Conservation (phyloP, 23 tunicate species). For the Botrylloides violaceus region DNA sequence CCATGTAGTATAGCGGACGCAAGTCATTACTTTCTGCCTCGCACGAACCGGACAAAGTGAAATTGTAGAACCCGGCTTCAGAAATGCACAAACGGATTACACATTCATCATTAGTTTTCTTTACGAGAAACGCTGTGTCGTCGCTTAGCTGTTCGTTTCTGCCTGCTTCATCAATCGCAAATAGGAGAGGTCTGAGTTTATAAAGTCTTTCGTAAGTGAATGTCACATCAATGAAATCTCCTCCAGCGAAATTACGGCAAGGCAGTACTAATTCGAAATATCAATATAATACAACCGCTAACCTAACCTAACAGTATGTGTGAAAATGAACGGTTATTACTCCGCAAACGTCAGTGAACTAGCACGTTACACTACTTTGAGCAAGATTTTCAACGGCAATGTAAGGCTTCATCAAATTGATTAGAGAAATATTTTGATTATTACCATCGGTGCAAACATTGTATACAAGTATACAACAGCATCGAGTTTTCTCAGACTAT, state of each 20-base stretch:
- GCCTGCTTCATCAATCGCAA: background rate
- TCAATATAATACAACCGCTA: too few species aligned
- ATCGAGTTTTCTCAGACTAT: too few species aligned
- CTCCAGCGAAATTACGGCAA: conserved; percentile 32
- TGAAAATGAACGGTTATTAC: too few species aligned
- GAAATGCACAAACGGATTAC: conserved; percentile 10
- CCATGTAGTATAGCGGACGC: conserved; percentile 22
- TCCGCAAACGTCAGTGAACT: too few species aligned
- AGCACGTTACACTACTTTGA: too few species aligned
- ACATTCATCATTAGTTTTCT: background rate
- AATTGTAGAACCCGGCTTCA: conserved; percentile 23
- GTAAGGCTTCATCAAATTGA: too few species aligned
- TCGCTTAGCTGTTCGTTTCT: conserved; percentile 3
- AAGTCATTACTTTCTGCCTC: conserved; percentile 24
- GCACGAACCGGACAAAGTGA: conserved; percentile 25
- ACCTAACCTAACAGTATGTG: too few species aligned
- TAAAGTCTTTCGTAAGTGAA: conserved; percentile 1
- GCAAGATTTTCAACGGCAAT: too few species aligned
- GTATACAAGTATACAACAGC: too few species aligned
- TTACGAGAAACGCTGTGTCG: conserved; percentile 17
- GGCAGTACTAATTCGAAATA: too few species aligned
- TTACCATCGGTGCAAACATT: too few species aligned
- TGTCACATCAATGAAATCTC: conserved; percentile 28
- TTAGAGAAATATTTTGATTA: too few species aligned
- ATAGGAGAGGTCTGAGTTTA: conserved; percentile 26